These are phyloP conservation scores for Papilio aristodemus DNA, from an alignment of 1,140 invertebrate species.

Conservation along the genomic window DNA sequence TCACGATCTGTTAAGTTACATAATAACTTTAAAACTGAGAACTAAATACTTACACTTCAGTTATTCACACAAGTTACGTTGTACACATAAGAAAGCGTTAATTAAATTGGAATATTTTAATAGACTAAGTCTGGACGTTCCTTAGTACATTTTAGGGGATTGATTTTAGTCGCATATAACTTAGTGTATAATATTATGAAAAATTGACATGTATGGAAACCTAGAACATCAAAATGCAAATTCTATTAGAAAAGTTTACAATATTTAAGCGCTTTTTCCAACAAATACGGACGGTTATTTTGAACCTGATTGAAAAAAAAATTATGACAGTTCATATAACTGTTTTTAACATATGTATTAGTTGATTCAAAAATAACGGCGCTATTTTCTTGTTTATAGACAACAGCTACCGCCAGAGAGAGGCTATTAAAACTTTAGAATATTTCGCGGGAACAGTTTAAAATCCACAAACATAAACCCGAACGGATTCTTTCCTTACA, in stretches of 20 bases:
- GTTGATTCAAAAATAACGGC: slow-evolving; percentile 16
- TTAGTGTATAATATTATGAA: no score
- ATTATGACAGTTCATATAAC: background rate
- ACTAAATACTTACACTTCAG: slow-evolving; percentile 5
- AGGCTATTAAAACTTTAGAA: slow-evolving; percentile 75
- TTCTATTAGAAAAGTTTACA: no score
- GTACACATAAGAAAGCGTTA: background rate
- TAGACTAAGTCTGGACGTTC: no score
- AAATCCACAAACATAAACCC: slow-evolving; percentile 69
- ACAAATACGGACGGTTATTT: no score
- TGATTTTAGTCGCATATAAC: no score
- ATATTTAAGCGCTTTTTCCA: no score
- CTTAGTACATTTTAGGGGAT: no score
- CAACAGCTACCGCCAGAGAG: slow-evolving; percentile 49
- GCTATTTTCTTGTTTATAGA: slow-evolving; percentile 22
- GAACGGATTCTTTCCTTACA: slow-evolving; percentile 66
- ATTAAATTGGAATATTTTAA: no score
- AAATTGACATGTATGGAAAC: no score
- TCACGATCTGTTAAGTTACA: background rate
- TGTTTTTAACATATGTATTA: slow-evolving; percentile 12
- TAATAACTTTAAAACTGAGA: slow-evolving; percentile 4
- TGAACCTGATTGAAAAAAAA: no score
- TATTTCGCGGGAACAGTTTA: slow-evolving; percentile 69
- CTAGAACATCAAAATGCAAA: no score
- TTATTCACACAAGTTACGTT: background rate